Percentiles rank a stretch among this genome's conserved stretches.
These are phyloP conservation scores for Athene cunicularia DNA, from an alignment of 2,113 vertebrate species.

Conservation along the genomic window DNA sequence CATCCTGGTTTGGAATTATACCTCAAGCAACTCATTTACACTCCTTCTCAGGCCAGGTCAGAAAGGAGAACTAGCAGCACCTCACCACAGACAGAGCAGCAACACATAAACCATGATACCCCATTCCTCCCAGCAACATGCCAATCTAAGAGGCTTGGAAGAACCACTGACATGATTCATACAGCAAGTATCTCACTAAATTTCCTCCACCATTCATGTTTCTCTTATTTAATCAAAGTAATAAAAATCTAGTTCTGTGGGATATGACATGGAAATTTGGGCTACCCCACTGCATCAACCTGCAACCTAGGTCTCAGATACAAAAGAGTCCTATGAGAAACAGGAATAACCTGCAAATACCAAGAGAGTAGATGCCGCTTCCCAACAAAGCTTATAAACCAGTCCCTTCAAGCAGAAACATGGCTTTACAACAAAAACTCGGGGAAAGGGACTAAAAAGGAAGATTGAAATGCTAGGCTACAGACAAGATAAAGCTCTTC, in stretches of 20 bases:
- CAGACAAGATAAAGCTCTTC: background rate
- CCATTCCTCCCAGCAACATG: background rate
- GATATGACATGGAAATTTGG: background rate
- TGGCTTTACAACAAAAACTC: background rate
- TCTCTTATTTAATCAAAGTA: background rate
- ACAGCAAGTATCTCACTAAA: background rate
- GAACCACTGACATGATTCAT: background rate
- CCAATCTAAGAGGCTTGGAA: background rate
- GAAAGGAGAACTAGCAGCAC: background rate
- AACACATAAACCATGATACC: fast-evolving
- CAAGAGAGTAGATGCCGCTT: background rate
- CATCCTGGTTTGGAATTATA: background rate
- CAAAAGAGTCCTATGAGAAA: background rate
- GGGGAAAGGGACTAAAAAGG: background rate
- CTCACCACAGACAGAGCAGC: background rate
- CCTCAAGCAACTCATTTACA: background rate
- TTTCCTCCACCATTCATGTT: background rate
- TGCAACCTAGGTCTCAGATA: background rate
- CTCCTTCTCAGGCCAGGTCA: background rate
- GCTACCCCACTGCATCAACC: background rate
- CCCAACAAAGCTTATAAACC: background rate
- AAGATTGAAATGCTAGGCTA: background rate
- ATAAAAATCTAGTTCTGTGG: background rate
- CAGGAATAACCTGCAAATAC: background rate
- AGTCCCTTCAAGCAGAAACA: background rate